phyloP scores from a whole-genome alignment of 2,113 vertebrate species.

The Heterotis niloticus region DNA sequence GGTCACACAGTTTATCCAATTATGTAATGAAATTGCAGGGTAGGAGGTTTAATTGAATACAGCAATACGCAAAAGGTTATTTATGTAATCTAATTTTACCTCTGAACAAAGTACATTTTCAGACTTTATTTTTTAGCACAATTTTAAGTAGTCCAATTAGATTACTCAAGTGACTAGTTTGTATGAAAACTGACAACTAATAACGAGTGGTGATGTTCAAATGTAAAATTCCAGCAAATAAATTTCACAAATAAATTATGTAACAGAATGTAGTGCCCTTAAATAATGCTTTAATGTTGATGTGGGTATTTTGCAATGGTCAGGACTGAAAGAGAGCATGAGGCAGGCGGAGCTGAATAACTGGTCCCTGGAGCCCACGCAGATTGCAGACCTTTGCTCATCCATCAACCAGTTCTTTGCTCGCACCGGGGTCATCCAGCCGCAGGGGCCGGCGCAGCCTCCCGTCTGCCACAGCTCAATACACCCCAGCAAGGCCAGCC shows the following conservation, averaged over 20 bases:
- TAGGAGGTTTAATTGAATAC: slow-evolving; percentile 51
- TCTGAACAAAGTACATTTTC: neutral
- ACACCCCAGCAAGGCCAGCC: slow-evolving; percentile 79
- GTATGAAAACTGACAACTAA: neutral
- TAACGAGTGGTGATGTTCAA: neutral
- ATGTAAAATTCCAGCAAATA: neutral
- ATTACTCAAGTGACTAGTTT: neutral
- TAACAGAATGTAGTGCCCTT: neutral
- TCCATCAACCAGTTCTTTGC: slow-evolving; percentile 89
- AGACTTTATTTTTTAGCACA: neutral
- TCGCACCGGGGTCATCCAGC: slow-evolving; percentile 84
- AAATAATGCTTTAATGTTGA: neutral
- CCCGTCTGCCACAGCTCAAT: slow-evolving; percentile 79
- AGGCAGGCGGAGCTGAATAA: slow-evolving; percentile 89
- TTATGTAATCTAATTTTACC: slow-evolving; percentile 40
- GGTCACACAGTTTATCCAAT: slow-evolving; percentile 58
- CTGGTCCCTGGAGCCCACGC: slow-evolving; percentile 86
- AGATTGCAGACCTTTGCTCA: slow-evolving; percentile 87
- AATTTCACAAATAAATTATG: neutral
- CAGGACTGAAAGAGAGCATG: slow-evolving; percentile 89
- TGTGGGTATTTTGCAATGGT: neutral
- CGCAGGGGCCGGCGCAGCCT: slow-evolving; percentile 77
- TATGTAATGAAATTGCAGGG: slow-evolving; percentile 54
- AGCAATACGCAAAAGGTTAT: slow-evolving; percentile 56
- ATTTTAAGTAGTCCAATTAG: neutral